Percentiles rank a stretch among this genome's conserved stretches.
phyloP scores from a whole-genome alignment of 2,113 vertebrate species.

The human (Homo sapiens) region GRCh38 chr12:118750501-118751000 shows the following conservation, averaged over 20 bases:
- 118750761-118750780: neutral
- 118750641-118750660: slow-evolving; percentile 58
- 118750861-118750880: neutral
- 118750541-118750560: neutral
- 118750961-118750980: neutral
- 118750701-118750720: neutral
- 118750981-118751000: neutral
- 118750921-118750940: neutral
- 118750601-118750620: slow-evolving; percentile 9
- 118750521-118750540: neutral
- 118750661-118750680: slow-evolving; percentile 53
- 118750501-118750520: too few species aligned
- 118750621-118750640: slow-evolving; percentile 47
- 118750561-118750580: neutral
- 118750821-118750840: neutral
- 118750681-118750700: slow-evolving; percentile 17
- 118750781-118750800: neutral
- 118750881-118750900: neutral
- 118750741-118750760: neutral
- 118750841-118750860: neutral
- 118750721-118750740: rapidly evolving
- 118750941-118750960: neutral
- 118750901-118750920: neutral
- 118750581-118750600: neutral
- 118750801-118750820: neutral